phyloP scores from a whole-genome alignment of 2,113 vertebrate species.

The Corythaeola cristata region DNA sequence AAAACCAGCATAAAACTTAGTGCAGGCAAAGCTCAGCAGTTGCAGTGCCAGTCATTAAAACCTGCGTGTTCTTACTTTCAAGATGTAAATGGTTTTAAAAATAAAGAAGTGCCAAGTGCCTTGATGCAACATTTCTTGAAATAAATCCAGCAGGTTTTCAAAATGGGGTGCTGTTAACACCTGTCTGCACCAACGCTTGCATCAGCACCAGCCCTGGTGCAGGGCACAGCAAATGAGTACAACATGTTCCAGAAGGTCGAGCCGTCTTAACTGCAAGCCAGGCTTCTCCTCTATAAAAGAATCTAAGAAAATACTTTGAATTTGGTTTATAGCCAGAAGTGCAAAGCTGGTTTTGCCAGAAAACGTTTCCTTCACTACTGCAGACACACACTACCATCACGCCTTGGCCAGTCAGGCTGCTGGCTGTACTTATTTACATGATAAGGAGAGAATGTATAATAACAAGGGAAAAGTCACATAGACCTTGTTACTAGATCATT shows the following conservation, averaged over 20 bases:
- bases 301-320: neutral
- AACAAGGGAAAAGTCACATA: neutral
- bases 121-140: slow-evolving; percentile 62
- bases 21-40: neutral
- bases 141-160: slow-evolving; percentile 59
- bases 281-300: neutral
- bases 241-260: slow-evolving; percentile 47
- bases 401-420: neutral
- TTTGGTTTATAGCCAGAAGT: slow-evolving; percentile 8
- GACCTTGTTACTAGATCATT: neutral
- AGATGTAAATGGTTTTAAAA: slow-evolving; percentile 21
- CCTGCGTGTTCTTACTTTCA: neutral
- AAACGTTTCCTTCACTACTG: neutral
- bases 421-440: slow-evolving; percentile 30
- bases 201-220: slow-evolving; percentile 34
- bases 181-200: slow-evolving; percentile 12
- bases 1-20: neutral
- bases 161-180: slow-evolving; percentile 56
- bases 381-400: neutral
- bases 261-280: neutral
- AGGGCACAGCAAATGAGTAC: neutral
- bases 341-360: slow-evolving; percentile 17
- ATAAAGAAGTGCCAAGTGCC: neutral
- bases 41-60: neutral
- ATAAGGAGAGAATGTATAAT: neutral